Evolutionary conservation across 2,113 vertebrate species (phyloP), one percentile per base, ranked within the genome.

Genomic region (Callopanchax toddi): DNA sequence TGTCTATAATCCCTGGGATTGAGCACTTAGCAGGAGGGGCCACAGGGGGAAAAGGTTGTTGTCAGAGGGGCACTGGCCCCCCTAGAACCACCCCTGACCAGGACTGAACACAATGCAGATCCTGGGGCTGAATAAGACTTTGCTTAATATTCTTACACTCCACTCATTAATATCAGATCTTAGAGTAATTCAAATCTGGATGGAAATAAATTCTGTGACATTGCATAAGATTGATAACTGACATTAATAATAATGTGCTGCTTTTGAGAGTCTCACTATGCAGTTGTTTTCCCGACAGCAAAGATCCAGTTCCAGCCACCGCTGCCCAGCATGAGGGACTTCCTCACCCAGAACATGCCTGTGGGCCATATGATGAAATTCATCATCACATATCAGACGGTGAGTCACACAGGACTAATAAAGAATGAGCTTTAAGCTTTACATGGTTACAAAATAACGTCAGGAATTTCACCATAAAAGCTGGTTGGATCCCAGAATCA

Each of bases 281-380:
- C 12, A 54, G 15, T 75, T 78, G 42, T 73, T 80, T 73, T 54
- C 22, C 22, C 62, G 51, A 15, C 71, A 87, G 81, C 87, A 46
- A 86, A 86, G 64, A 87, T 89, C 60, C 63, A 81, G 40, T 90
- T 87, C 70, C 20, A 88, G 39, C 85, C 87, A 12, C 60, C 76
- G 1, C 76, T 90, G 45, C 86, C 89, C 29, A 64, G 65, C 65
- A 84, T 84, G 65, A 85, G 89, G 55, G 63, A 78, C 39, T 84
- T 44, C 46, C 89, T 91, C 13, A 86, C 74, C 10, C 86, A 89
- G 75, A 84, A 76, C 74, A 91, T 89, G 87, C 89, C 82, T 11
- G 60, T 89, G 65, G 90, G 89, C 39, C 86, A 91, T 69, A 53
- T 90, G 56, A 87, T 90, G 4, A 90, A 90, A 67, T 91, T 90